Conservation (phyloP, 2,888 invertebrate species). For the Xestia ashworthii region DNA sequence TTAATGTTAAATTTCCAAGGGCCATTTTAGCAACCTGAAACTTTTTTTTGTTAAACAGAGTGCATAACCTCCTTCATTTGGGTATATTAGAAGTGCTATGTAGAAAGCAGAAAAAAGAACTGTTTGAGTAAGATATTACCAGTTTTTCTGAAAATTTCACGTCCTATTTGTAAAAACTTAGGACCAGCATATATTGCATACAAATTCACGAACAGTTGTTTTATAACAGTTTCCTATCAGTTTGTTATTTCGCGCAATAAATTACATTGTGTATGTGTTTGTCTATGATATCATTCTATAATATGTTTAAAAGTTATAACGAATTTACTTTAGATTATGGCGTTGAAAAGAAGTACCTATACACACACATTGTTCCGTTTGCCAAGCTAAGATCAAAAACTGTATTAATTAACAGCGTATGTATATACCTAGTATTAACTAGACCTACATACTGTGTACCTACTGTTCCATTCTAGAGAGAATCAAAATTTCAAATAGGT, state of each 20-base stretch:
- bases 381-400: not conserved
- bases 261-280: not conserved
- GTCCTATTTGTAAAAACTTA: not conserved
- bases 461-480: not conserved
- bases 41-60: not conserved
- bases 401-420: not conserved
- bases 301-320: not conserved
- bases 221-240: not conserved
- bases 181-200: not conserved
- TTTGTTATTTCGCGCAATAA: slow-evolving; percentile 8
- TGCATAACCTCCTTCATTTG: not conserved
- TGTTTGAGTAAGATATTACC: not conserved
- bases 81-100: not conserved
- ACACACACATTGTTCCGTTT: not conserved
- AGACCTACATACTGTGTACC: not conserved
- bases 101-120: not conserved
- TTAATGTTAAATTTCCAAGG: not conserved
- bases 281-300: slow-evolving; percentile 11
- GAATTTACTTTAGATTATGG: not conserved
- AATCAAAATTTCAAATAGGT: not conserved
- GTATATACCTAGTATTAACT: not conserved
- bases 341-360: not conserved
- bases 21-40: not conserved
- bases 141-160: not conserved
- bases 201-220: not conserved